These are phyloP conservation scores for Eupithecia subumbrata DNA, from an alignment of 2,888 invertebrate species.

Conservation along the genomic window DNA sequence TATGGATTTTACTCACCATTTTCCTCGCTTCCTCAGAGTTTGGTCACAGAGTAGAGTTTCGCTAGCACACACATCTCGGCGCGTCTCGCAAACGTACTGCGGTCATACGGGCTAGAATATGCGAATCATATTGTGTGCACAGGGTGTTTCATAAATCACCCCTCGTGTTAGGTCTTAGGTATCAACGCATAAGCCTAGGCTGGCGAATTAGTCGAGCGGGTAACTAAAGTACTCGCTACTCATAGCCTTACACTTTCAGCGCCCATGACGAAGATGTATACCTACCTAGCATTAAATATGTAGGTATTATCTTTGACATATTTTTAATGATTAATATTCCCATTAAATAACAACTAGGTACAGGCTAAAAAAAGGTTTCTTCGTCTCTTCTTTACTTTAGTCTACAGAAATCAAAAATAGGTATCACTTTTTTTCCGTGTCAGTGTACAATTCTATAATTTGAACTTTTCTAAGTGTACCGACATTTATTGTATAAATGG, in stretches of 20 bases:
- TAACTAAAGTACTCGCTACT: background rate
- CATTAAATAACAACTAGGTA: no score
- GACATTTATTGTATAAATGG: no score
- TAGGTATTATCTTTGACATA: no score
- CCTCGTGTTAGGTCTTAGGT: background rate
- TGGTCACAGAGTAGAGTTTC: background rate
- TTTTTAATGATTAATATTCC: no score
- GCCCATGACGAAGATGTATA: no score
- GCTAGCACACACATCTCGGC: constrained; percentile 49
- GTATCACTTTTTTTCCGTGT: no score
- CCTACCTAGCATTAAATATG: no score
- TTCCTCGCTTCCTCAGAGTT: constrained; percentile 33
- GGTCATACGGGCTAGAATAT: constrained; percentile 60
- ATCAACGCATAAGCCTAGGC: background rate
- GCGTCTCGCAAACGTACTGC: constrained; percentile 63
- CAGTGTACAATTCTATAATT: no score
- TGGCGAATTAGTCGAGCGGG: background rate
- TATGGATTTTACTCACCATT: constrained; percentile 62
- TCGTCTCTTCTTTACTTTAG: no score
- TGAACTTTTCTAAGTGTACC: no score
- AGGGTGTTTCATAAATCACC: constrained; percentile 18
- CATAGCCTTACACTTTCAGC: background rate
- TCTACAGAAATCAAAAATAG: no score
- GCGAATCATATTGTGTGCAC: constrained; percentile 43
- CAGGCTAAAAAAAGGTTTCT: no score